Percentiles rank a stretch among this genome's conserved stretches.
phyloP scores from a whole-genome alignment of 2,888 invertebrate genomes.

The Meganola albula region DNA sequence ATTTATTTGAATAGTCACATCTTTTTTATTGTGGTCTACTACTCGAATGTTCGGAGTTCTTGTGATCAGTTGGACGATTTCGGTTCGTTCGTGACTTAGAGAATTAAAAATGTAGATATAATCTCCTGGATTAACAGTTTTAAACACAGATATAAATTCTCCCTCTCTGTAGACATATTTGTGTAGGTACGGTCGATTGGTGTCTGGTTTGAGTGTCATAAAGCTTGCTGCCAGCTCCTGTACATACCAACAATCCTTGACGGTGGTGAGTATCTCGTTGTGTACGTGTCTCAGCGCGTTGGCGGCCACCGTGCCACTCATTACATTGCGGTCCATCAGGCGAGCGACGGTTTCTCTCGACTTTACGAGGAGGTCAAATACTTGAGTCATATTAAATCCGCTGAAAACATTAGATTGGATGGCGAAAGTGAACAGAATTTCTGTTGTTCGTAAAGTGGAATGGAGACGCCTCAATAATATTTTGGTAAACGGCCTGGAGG shows the following conservation, averaged over 20 bases:
- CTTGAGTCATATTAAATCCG: slow-evolving; percentile 70
- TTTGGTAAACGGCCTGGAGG: slow-evolving; percentile 90
- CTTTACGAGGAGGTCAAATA: slow-evolving; percentile 74
- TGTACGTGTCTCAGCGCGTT: slow-evolving; percentile 91
- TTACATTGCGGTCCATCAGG: slow-evolving; percentile 98
- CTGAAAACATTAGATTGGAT: slow-evolving; percentile 79
- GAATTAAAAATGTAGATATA: slow-evolving; percentile 90
- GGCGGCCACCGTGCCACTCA: slow-evolving; percentile 93
- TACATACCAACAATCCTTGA: slow-evolving; percentile 60
- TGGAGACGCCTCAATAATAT: slow-evolving; percentile 89
- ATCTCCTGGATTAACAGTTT: slow-evolving; percentile 75
- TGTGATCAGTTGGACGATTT: slow-evolving; percentile 85
- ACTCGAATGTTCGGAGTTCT: slow-evolving; percentile 85
- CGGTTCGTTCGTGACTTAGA: slow-evolving; percentile 85
- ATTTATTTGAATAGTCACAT: slow-evolving; percentile 59
- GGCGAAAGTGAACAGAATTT: slow-evolving; percentile 90
- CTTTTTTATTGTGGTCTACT: slow-evolving; percentile 80
- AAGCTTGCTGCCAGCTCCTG: slow-evolving; percentile 56
- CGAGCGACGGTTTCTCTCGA: slow-evolving; percentile 87
- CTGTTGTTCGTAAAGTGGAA: slow-evolving; percentile 86
- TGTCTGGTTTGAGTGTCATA: slow-evolving; percentile 84
- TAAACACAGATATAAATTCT: slow-evolving; percentile 55
- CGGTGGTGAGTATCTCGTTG: slow-evolving; percentile 71
- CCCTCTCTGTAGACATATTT: slow-evolving; percentile 63
- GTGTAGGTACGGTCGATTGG: slow-evolving; percentile 77